Conservation (phyloP, 2,888 invertebrate species). For the Lamellibrachia columna region DNA sequence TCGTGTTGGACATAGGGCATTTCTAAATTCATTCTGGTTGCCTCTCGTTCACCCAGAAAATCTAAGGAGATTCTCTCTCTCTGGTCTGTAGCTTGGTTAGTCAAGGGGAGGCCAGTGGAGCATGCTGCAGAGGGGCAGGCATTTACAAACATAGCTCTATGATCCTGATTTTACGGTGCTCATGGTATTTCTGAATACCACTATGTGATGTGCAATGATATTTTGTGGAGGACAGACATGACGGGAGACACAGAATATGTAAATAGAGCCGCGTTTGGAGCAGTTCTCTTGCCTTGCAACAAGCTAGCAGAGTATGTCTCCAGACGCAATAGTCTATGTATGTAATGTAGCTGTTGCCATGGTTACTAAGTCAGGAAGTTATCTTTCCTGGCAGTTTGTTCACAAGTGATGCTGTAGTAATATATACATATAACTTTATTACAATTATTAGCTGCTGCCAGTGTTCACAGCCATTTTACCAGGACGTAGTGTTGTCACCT, state of each 20-base stretch:
- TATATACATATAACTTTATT: not conserved
- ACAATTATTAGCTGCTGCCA: not conserved
- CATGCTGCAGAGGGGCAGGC: not conserved
- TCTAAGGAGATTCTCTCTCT: not conserved
- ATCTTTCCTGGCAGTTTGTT: not conserved
- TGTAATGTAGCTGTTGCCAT: not conserved
- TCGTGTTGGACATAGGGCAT: not conserved
- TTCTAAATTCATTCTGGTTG: conserved; percentile 8
- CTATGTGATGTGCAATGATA: conserved; percentile 12
- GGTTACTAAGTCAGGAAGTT: conserved; percentile 9
- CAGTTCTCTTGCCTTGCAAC: not conserved
- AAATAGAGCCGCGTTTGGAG: not conserved
- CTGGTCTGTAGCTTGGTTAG: not conserved
- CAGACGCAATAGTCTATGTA: not conserved
- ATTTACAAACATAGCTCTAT: conserved; percentile 1
- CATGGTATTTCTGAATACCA: conserved; percentile 6
- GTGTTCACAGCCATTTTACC: not conserved
- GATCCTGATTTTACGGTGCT: conserved; percentile 16
- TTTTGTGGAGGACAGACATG: not conserved
- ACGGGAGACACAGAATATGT: not conserved
- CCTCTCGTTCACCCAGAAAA: not conserved
- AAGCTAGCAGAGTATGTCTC: not conserved
- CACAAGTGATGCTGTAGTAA: not conserved
- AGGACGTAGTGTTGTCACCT: not conserved
- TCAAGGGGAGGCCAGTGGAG: not conserved